Base-by-base conservation (phyloP, 2,797 vertebrate species). In the Enteromius radiatus region DNA sequence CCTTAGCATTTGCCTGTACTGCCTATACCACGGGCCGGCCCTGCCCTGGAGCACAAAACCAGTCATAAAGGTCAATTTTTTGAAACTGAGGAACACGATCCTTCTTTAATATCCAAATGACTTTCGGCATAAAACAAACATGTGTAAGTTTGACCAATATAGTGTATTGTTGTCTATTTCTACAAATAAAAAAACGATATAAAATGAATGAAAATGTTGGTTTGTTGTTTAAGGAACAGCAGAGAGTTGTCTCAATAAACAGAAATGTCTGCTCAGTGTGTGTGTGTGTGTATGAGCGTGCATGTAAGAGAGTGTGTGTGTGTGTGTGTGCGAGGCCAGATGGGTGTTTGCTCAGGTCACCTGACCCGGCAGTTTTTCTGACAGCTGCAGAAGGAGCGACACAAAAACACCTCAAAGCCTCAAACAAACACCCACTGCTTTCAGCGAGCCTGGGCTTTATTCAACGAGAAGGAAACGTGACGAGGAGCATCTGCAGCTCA, bases 401-500 rank as follows among this genome's bases (percentile, higher is more conserved):
- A 82, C 74, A 84, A 80, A 83, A 26, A 78, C 77, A 63, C 59
- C 26, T 31, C 59, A 14, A 61, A 28, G 11, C 56, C 56, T 28
- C 56, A 14, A 31, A 68, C 76, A 76, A 43, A 14, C 63, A 69
- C 67, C 41, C 81, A 71, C 84, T 81, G 74, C 86, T 90, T 89
- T 89, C 91, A 90, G 83, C 68, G 86, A 90, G 85, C 80, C 91
- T 88, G 90, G 92, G 91, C 41, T 77, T 84, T 84, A 80, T 83
- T 81, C 84, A 80, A 85, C 84, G 79, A 82, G 87, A 86, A 90
- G 80, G 88, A 86, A 90, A 88, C 86, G 90, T 92, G 89, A 92
- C 89, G 90, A 90, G 91, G 89, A 89, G 23, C 76, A 90, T 87
- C 89, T 85, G 87, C 82, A 86, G 90, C 91, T 94, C 91, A 92